phyloP scores from a whole-genome alignment of 64 coral and sea anemone genomes.

The Pocillopora verrucosa region DNA sequence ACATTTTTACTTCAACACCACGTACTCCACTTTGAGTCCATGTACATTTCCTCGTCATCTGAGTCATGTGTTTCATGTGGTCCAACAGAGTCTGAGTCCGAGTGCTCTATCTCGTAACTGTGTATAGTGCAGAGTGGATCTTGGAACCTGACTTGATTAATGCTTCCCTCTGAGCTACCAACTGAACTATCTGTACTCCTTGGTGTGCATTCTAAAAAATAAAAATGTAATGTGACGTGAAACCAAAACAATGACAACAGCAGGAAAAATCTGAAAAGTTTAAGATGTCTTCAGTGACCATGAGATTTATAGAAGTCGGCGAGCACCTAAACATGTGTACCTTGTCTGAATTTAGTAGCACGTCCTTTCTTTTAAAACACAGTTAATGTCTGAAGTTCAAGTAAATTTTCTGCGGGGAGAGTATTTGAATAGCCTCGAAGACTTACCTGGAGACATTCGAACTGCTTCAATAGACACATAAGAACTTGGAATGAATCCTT shows the following conservation, averaged over 20 bases:
- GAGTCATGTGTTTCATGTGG: background rate
- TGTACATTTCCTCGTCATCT: constrained; percentile 32
- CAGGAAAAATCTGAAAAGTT: no score
- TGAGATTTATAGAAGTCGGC: no score
- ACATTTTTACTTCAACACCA: constrained; percentile 41
- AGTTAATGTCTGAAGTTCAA: background rate
- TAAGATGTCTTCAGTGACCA: no score
- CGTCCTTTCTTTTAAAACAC: no score
- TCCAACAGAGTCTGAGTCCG: constrained; percentile 42
- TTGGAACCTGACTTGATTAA: constrained; percentile 72
- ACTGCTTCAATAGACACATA: constrained; percentile 48
- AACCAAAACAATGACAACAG: background rate
- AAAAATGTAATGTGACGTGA: background rate
- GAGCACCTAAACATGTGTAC: no score
- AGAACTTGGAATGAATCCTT: constrained; percentile 68
- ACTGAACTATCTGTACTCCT: constrained; percentile 48
- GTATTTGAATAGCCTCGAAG: background rate
- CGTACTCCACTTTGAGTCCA: constrained; percentile 57
- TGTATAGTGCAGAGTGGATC: constrained; percentile 76
- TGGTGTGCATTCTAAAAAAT: constrained; percentile 1
- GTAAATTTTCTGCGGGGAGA: background rate
- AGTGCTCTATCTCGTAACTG: constrained; percentile 55
- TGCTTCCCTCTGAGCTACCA: constrained; percentile 58
- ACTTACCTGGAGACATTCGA: constrained; percentile 44
- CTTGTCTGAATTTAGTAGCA: no score